phyloP scores from a whole-genome alignment of 2,888 invertebrate species.

The Acanthococcus lagerstroemiae region DNA sequence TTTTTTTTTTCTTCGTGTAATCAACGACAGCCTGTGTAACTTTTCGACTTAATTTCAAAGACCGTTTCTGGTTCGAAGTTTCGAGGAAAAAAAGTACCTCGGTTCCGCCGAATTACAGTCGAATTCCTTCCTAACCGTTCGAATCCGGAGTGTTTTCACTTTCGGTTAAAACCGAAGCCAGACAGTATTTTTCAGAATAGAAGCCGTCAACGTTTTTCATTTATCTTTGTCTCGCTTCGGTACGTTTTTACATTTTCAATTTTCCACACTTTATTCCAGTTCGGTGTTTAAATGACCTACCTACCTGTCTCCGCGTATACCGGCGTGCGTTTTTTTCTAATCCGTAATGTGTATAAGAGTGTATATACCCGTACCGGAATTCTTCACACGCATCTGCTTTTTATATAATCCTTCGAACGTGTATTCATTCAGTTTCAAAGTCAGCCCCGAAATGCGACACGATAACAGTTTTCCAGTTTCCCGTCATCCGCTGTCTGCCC shows the following conservation, averaged over 20 bases:
- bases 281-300: slow-evolving; percentile 10
- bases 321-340: slow-evolving; percentile 7
- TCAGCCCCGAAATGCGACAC: background rate
- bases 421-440: background rate
- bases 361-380: background rate
- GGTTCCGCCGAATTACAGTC: background rate
- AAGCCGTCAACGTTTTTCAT: slow-evolving; percentile 8
- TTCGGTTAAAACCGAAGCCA: background rate
- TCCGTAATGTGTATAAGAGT: background rate
- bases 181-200: background rate
- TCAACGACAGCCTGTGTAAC: too few species aligned
- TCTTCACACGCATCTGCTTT: slow-evolving; percentile 3
- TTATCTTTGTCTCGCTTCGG: slow-evolving; percentile 22
- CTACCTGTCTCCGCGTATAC: slow-evolving; percentile 10
- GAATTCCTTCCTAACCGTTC: background rate
- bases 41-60: too few species aligned
- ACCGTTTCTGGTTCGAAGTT: too few species aligned
- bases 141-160: background rate
- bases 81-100: too few species aligned
- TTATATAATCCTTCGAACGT: background rate
- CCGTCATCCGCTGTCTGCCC: too few species aligned
- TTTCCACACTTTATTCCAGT: slow-evolving; percentile 23
- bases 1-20: too few species aligned
- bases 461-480: too few species aligned
- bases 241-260: slow-evolving; percentile 24